Base-by-base conservation (phyloP, 1,140 invertebrate genomes). In the Drosophila nebulosa region DNA sequence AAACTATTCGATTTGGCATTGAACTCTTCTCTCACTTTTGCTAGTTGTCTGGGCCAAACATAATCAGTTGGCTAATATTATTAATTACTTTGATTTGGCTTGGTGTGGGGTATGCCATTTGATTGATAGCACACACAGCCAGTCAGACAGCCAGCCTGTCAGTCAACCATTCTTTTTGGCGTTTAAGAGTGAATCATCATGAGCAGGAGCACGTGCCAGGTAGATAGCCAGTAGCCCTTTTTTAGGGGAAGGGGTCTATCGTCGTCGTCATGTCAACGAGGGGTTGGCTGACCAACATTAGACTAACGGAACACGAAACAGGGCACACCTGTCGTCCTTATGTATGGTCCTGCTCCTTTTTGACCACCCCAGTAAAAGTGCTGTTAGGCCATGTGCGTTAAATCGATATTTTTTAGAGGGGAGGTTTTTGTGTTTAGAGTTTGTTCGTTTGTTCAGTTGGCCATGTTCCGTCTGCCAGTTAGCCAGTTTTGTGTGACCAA, bases 221-320 rank as follows among this genome's bases (percentile, higher is more conserved):
- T 4, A 30, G 0, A 30, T 1, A 30, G 3, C 7, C 1, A 30
- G 27, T n/a, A 30, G 27, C 30, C 10, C 9, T 32, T 32, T 32
- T 42, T 53, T 3, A 18, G 60, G 30, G 30, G 27, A 27, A 52
- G 62, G 62, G 30, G 18, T 14, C 16, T 16, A 14, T 39, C 12
- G 18, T 55, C n/a, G 81, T 74, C 66, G 76, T 74, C 80, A 77
- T 80, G 77, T 74, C 79, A 79, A 79, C 77, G 12, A 12, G 32
- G 32, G 57, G 24, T 36, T 27, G 30, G 36, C 64, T 86, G 81
- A 86, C 81, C 81, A 86, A 86, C 67, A 71, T 74, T 51, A n/a
- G n/a, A 30, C 27, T 30, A n/a, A n/a, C n/a, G 27, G 27, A 6
- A 30, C 27, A 55, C 18, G 39, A 46, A 46, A 46, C 16, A n/a